Evolutionary conservation across 2,888 invertebrate species (phyloP).

Genomic region (Lutraria lutraria): DNA sequence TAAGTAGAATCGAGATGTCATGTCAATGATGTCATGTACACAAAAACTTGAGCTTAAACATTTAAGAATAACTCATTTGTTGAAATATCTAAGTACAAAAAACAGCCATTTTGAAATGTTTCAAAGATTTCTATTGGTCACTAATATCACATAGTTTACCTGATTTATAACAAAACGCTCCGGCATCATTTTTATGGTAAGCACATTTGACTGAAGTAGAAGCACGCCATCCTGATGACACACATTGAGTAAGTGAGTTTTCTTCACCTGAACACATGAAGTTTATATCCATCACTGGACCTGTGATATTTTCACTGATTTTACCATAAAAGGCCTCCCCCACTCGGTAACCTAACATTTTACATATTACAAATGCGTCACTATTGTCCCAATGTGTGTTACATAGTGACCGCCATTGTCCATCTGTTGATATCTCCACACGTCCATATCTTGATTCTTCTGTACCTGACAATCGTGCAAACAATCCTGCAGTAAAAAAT

Average conservation of each 20-base stretch:
- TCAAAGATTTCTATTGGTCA: no score
- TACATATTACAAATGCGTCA: constrained; percentile 89
- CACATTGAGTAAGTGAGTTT: constrained; percentile 70
- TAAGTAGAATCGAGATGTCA: no score
- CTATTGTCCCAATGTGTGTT: constrained; percentile 91
- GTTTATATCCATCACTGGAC: constrained; percentile 80
- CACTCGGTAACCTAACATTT: constrained; percentile 70
- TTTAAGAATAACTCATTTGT: no score
- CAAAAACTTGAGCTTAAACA: no score
- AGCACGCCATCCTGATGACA: constrained; percentile 71
- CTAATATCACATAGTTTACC: constrained; percentile 55
- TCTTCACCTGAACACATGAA: constrained; percentile 75
- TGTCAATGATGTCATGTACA: no score
- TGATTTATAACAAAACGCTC: constrained; percentile 75
- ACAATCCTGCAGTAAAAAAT: constrained; percentile 68
- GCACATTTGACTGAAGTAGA: constrained; percentile 62
- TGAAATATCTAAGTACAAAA: no score
- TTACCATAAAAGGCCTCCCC: constrained; percentile 68
- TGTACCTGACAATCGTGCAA: constrained; percentile 72
- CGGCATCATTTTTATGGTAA: constrained; percentile 73
- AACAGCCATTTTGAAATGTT: no score
- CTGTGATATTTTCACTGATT: constrained; percentile 66
- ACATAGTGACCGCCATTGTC: constrained; percentile 91
- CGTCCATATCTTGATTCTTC: constrained; percentile 71
- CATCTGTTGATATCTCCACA: constrained; percentile 90